These are phyloP conservation scores for Chaenocephalus aceratus DNA, from an alignment of 2,113 vertebrate genomes.

Conservation along the genomic window DNA sequence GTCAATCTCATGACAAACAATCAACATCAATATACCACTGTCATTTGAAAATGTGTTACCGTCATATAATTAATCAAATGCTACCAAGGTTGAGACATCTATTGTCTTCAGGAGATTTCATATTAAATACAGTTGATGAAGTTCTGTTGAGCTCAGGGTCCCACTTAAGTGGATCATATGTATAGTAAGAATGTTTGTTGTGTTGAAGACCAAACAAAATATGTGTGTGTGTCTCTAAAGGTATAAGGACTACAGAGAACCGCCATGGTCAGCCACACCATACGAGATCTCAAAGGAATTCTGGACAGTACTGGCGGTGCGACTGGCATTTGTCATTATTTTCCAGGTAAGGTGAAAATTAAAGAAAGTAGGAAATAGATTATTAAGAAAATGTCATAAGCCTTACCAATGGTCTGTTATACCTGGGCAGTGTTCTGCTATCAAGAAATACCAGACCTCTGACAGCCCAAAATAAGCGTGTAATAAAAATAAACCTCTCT, in stretches of 20 bases:
- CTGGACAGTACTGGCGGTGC: conserved; percentile 95
- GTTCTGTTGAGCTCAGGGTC: not conserved
- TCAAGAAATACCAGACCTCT: no score
- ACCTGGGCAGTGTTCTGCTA: no score
- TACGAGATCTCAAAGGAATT: conserved; percentile 98
- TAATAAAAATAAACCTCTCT: no score
- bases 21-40: not conserved
- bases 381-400: not conserved
- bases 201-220: not conserved
- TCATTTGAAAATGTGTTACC: not conserved
- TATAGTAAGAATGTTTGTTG: not conserved
- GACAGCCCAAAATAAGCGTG: no score
- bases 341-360: conserved; percentile 90
- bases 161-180: not conserved
- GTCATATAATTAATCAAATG: not conserved
- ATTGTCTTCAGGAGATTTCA: not conserved
- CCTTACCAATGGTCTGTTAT: no score
- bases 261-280: conserved; percentile 91
- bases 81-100: not conserved
- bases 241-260: conserved; percentile 98
- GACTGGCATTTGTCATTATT: conserved; percentile 95
- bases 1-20: no score
- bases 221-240: conserved; percentile 72
- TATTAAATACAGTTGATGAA: not conserved
- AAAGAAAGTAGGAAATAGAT: not conserved